Conservation (phyloP, 2,888 invertebrate species). For the Formica aserva region DNA sequence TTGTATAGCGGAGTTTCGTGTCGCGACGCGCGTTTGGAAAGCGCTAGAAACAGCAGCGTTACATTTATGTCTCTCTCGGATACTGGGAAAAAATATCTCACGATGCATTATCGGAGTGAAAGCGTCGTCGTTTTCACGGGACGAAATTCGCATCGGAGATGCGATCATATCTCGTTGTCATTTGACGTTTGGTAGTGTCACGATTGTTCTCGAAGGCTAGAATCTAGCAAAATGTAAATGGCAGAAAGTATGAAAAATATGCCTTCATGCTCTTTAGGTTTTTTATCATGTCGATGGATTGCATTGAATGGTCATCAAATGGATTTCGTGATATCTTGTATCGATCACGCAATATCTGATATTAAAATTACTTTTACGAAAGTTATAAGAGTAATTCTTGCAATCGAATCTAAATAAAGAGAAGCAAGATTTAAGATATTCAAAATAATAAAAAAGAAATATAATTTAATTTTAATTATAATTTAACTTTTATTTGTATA, state of each 20-base stretch:
- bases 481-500: too few species aligned
- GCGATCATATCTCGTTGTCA: constrained; percentile 8
- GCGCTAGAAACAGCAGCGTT: background rate
- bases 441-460: background rate
- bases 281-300: background rate
- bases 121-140: constrained; percentile 28
- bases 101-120: constrained; percentile 28
- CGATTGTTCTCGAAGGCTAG: background rate
- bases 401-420: background rate
- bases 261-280: background rate
- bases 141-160: constrained; percentile 31
- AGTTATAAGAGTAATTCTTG: background rate
- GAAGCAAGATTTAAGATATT: too few species aligned
- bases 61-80: constrained; percentile 1
- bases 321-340: background rate
- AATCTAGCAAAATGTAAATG: background rate
- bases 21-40: background rate
- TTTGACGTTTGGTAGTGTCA: background rate
- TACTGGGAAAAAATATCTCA: constrained; percentile 14
- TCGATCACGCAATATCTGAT: background rate
- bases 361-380: background rate
- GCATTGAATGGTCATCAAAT: background rate
- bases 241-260: too few species aligned
- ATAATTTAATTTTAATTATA: too few species aligned
- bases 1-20: background rate